Evolutionary conservation across 2,888 invertebrate genomes (phyloP).

Genomic region (Tiliacea aurago): DNA sequence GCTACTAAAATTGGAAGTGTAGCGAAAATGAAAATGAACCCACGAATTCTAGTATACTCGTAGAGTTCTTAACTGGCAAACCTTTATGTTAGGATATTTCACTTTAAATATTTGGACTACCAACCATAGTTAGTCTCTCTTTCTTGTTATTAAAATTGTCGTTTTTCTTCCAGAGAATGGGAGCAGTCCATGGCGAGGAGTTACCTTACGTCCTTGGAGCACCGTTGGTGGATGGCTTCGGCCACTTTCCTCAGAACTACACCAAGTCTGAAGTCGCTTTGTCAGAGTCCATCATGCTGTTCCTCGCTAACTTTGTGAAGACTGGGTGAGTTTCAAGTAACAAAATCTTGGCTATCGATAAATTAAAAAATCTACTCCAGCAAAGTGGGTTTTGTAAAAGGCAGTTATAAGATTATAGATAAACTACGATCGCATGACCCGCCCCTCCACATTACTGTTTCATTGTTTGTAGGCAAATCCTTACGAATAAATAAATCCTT

Average conservation of each 20-base stretch:
- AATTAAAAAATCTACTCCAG: neutral
- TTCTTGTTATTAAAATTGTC: no score
- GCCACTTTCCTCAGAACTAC: constrained; percentile 96
- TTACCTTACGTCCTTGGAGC: constrained; percentile 97
- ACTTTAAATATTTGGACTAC: neutral
- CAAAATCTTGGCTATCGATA: neutral
- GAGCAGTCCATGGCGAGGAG: constrained; percentile 97
- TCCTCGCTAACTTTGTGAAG: constrained; percentile 96
- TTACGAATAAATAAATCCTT: no score
- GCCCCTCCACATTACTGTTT: no score
- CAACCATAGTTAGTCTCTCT: neutral
- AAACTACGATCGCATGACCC: no score
- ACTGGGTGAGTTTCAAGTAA: constrained; percentile 94
- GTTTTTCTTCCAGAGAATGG: constrained; percentile 93
- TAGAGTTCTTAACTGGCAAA: no score
- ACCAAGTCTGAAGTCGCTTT: constrained; percentile 96
- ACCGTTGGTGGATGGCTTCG: constrained; percentile 95
- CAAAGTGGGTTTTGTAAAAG: no score
- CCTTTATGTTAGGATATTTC: neutral
- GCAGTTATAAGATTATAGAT: no score
- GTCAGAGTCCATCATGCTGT: constrained; percentile 96
- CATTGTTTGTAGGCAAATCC: no score
- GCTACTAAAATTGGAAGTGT: neutral
- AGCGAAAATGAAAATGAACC: no score
- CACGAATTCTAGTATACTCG: neutral